Base-by-base conservation (phyloP, 2,888 invertebrate genomes). In the Arctia plantaginis region DNA sequence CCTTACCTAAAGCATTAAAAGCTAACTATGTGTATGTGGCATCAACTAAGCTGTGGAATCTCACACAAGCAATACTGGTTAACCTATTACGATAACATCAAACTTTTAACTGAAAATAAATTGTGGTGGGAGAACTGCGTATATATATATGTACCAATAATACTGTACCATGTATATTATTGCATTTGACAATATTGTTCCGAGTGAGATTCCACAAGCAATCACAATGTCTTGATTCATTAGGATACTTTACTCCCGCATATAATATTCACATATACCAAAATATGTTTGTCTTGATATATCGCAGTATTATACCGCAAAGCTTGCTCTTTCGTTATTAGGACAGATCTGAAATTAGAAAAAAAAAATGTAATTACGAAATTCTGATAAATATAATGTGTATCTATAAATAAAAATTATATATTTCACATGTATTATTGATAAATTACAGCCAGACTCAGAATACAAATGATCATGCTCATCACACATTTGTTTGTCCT, bases 211-310 rank as follows among this genome's bases (percentile, higher is more conserved):
- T 92, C 94, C 93, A 92, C 89, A 85, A 86, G 88, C 86, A 87
- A 91, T 91, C 90, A 91, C 90, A 90, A 89, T 88, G 89, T 90
- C 86, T 91, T 88, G 86, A 88, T 89, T 90, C 88, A 86, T 90
- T 92, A 93, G 90, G 92, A 91, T 91, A 92, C 87, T 89, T 88
- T 83, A 90, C 87, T 91, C 91, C 92, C 90, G 94, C 92, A 90
- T 92, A 93, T 91, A 93, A 90, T 93, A 93, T 92, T 95, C 94
- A 94, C 95, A 95, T 95, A 95, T 95, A 95, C 92, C 94, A 95
- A 95, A 95, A 95, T 95, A 95, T 95, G 95, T 95, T 94, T 94
- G 94, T 95, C 95, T 95, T 95, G 95, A 95, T 95, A 95, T 95
- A 94, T 87, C 88, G 92, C 94, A 91, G 91, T 87, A 85, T 84